Conservation (phyloP, 2,797 vertebrate genomes). For the Hafferia zeledoni region DNA sequence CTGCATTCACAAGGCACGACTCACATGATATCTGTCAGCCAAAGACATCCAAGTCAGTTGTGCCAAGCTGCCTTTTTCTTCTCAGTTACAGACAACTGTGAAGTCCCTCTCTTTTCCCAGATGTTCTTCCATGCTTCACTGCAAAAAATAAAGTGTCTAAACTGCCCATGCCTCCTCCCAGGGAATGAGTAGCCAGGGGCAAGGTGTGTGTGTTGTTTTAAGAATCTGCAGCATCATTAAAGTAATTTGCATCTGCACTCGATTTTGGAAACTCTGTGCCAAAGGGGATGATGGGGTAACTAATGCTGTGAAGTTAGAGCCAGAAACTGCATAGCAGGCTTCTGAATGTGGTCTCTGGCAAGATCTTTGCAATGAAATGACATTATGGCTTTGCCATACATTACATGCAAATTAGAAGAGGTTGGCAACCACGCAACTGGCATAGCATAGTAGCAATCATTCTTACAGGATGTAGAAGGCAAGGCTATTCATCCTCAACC, state of each 20-base stretch:
- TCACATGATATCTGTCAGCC: background rate
- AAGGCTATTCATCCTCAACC: background rate
- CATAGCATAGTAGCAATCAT: background rate
- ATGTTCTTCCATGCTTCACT: background rate
- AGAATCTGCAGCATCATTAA: slow-evolving; percentile 27
- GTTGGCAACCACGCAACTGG: slow-evolving; percentile 32
- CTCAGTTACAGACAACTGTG: background rate
- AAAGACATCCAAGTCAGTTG: background rate
- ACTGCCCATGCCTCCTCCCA: background rate
- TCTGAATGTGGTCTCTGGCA: slow-evolving; percentile 22
- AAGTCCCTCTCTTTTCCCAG: background rate
- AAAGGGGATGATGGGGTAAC: slow-evolving; percentile 11
- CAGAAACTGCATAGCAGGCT: slow-evolving; percentile 12
- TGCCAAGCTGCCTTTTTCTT: slow-evolving; percentile 14
- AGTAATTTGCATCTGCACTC: background rate
- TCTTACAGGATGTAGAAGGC: background rate
- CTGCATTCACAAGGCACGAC: background rate
- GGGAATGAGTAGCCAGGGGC: slow-evolving; percentile 4
- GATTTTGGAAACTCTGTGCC: background rate
- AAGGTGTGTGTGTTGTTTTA: background rate
- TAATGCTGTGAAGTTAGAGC: background rate
- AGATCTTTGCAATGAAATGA: background rate
- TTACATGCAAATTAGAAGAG: slow-evolving; percentile 43
- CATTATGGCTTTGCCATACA: slow-evolving; percentile 37
- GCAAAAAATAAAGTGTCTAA: background rate